A percentile compares a stretch with the other conserved stretches of the same genome.
These are phyloP conservation scores for Trichoplusia ni DNA, from an alignment of 1,140 invertebrate species.

Conservation along the genomic window DNA sequence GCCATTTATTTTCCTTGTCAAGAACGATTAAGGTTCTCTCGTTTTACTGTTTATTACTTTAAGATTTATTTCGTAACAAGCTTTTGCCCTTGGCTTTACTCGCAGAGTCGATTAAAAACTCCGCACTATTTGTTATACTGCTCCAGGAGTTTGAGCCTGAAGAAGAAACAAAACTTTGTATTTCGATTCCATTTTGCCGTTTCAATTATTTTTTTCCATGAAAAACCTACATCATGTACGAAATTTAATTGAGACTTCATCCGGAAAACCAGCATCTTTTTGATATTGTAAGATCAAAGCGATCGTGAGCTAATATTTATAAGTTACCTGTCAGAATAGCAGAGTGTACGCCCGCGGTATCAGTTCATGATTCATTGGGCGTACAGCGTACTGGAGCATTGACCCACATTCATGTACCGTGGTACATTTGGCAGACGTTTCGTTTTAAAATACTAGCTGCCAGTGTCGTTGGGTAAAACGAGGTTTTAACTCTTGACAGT, in stretches of 20 bases:
- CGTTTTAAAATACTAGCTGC: conserved; percentile 55
- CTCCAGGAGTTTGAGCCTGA: too few species aligned
- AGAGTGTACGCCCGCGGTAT: conserved; percentile 1
- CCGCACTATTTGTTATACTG: too few species aligned
- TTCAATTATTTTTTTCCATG: too few species aligned
- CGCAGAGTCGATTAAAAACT: too few species aligned
- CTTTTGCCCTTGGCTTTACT: too few species aligned
- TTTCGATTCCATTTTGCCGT: too few species aligned
- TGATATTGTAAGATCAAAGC: conserved; percentile 4
- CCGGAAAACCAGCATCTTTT: too few species aligned
- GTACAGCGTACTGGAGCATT: conserved; percentile 64
- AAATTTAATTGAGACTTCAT: too few species aligned
- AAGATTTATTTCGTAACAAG: too few species aligned
- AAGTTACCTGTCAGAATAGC: conserved; percentile 2
- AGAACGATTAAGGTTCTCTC: not conserved
- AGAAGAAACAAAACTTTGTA: too few species aligned
- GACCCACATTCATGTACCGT: conserved; percentile 62
- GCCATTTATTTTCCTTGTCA: conserved; percentile 7
- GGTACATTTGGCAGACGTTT: conserved; percentile 65
- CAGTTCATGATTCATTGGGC: conserved; percentile 31
- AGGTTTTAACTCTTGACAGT: conserved; percentile 33
- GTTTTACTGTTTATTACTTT: too few species aligned
- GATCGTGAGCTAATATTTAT: conserved; percentile 16
- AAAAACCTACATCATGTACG: too few species aligned
- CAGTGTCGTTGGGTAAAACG: conserved; percentile 30